Evolutionary conservation across 2,113 vertebrate genomes (phyloP).

Genomic region (Otocyon megalotis): DNA sequence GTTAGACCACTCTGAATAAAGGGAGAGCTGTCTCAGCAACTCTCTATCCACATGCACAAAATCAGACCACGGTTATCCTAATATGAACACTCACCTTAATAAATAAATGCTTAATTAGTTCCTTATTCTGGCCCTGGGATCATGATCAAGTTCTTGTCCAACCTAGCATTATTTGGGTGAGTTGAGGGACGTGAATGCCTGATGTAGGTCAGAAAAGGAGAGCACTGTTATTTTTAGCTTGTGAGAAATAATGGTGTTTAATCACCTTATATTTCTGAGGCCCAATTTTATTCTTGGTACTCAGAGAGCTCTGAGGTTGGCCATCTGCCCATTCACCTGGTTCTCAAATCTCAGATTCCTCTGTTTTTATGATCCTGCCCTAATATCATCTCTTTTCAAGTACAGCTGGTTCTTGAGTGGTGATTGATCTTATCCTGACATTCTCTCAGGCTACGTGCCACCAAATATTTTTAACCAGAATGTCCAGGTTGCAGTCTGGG

Average conservation of each 20-base stretch:
- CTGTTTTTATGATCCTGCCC: background rate
- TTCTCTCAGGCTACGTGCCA: background rate
- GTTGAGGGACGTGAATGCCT: background rate
- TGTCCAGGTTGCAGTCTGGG: background rate
- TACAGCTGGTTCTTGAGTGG: constrained; percentile 40
- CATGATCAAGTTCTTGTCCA: background rate
- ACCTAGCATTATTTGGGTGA: background rate
- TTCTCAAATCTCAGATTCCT: constrained; percentile 40
- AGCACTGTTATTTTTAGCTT: background rate
- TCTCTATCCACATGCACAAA: background rate
- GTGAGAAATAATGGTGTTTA: background rate
- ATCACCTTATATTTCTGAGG: constrained; percentile 51
- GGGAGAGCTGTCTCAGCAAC: background rate
- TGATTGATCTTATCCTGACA: constrained; percentile 29
- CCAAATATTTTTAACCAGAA: constrained; percentile 47
- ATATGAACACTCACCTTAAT: background rate
- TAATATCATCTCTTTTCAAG: constrained; percentile 34
- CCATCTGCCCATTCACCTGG: constrained; percentile 46
- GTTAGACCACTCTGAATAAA: background rate
- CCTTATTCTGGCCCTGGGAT: background rate
- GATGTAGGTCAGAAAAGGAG: background rate
- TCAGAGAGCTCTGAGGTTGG: constrained; percentile 8
- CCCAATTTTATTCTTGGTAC: background rate
- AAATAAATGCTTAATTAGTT: background rate
- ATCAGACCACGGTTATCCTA: background rate